Evolutionary conservation across 2,888 invertebrate species (phyloP), one percentile per base, ranked within the genome.

Genomic region (Drosophila nigritarsus): DNA sequence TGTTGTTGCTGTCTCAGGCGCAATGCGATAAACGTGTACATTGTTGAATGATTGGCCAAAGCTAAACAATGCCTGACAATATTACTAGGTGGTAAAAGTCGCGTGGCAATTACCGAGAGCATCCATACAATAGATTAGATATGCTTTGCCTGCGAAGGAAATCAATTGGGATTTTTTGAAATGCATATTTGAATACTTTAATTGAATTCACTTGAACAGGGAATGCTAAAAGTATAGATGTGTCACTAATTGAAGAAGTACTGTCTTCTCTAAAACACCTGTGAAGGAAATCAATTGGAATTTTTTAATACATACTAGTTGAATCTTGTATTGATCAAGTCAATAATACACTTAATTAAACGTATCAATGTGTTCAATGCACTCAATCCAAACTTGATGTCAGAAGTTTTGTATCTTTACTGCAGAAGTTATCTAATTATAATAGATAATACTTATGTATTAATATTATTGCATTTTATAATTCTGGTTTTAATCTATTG

Each of bases 1-100:
- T 56, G 42, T 7, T 56, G 62, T 54, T 61, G 74, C 49, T 38
- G 69, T 34, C 32, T 34, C 53, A 42, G 34, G 65, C 48, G 20
- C 73, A 78, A 65, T 56, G 65, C 73, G 68, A 73, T 65, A 73
- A 68, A 60, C 65, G 64, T 73, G 63, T 56, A 58, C 67, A 65
- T 67, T 63, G 73, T 53, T 58, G 30, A 56, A 42, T 53, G 55
- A 78, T 73, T 77, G 65, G 27, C 40, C 13, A n/a, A 40, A 59
- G n/a, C n/a, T 30, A 11, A 61, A 61, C 55, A 60, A 56, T 40
- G 51, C 20, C 15, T 2, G 36, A 13, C 45, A 27, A 18, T 8
- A 38, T 2, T 20, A 34, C 24, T 58, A 27, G n/a, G 42, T 30
- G 50, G 48, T 15, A 51, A 58, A 27, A 42, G 53, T 30, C 56